Base-by-base conservation (phyloP, 2,113 vertebrate species). In the Syngnathus scovelli region DNA sequence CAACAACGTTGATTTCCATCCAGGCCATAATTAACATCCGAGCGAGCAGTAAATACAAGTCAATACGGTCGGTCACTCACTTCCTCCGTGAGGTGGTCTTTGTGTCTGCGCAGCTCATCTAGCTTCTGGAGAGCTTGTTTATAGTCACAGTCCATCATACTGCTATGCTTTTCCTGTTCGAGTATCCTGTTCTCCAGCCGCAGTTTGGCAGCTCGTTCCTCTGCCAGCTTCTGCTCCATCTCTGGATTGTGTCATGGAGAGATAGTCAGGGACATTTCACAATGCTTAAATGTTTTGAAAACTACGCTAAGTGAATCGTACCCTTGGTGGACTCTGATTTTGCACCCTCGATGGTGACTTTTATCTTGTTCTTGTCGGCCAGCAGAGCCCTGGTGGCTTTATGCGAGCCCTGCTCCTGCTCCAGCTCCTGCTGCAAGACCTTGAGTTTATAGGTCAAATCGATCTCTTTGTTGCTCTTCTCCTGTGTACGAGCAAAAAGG, bases 311-410 rank as follows among this genome's bases (percentile, higher is more conserved):
- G 38, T 49, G 39, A 43, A 49, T 36, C 77, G 75, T 78, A 99
- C 97, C 97, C 90, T 98, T 98, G 93, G 93, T 96, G 48, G 95
- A 95, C 88, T 99, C 96, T 19, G 96, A 98, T 78, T 99, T 99
- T 55, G 97, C 95, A 56, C 95, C 97, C 74, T 99, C 96, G 43
- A 99, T 99, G 68, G 96, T 97, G 58, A 96, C 95, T 83, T 95
- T 96, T 78, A 98, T 99, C 82, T 97, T 96, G 84, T 94, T 98
- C 87, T 98, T 98, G 90, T 99, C 96, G 23, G 95, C 96, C 72
- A 99, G 89, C 64, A 95, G 87, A 6, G 93, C 92, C 87, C 94
- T 98, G 74, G 97, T 98, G 77, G 95, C 90, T 87, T 96, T 98
- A 66, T 99, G 97, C 39, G 96, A 93, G 0, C 90, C 87, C 88